Percentiles rank a stretch among this genome's conserved stretches.
Conservation (phyloP, 2,888 invertebrate species). For the Chydorus sphaericus region DNA sequence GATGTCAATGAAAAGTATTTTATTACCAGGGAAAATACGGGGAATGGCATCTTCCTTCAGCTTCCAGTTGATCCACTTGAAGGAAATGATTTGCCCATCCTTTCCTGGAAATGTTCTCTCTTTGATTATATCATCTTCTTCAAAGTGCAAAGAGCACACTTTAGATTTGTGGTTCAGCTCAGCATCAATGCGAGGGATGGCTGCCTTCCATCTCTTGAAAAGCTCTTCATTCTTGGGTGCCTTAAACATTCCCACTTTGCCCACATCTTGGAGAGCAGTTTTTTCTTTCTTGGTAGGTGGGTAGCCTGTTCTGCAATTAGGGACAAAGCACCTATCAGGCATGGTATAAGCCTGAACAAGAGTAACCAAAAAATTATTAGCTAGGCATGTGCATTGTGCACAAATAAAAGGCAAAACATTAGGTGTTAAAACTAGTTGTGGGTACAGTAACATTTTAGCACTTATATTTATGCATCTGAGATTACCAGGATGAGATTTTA, state of each 20-base stretch:
- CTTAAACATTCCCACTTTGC: too few relatives aligned
- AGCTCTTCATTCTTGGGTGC: background rate
- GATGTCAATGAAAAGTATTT: too few relatives aligned
- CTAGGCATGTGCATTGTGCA: too few relatives aligned
- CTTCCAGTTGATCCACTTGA: background rate
- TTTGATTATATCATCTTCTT: background rate
- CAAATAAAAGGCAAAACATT: too few relatives aligned
- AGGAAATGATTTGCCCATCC: background rate
- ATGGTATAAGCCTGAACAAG: too few relatives aligned
- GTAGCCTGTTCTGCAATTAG: background rate
- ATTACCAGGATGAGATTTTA: too few relatives aligned
- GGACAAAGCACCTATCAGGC: background rate
- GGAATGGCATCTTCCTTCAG: background rate
- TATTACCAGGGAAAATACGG: background rate
- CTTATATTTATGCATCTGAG: too few relatives aligned
- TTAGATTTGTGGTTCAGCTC: background rate
- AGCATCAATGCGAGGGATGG: background rate
- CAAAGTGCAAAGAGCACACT: background rate
- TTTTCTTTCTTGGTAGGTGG: background rate
- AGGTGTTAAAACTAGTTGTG: too few relatives aligned
- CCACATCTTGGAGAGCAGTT: too few relatives aligned
- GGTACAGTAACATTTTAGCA: too few relatives aligned
- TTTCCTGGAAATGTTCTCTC: background rate
- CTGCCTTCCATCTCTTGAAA: background rate
- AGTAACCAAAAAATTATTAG: too few relatives aligned